Conservation (phyloP, 1,140 invertebrate genomes). For the Diorhabda carinulata region DNA sequence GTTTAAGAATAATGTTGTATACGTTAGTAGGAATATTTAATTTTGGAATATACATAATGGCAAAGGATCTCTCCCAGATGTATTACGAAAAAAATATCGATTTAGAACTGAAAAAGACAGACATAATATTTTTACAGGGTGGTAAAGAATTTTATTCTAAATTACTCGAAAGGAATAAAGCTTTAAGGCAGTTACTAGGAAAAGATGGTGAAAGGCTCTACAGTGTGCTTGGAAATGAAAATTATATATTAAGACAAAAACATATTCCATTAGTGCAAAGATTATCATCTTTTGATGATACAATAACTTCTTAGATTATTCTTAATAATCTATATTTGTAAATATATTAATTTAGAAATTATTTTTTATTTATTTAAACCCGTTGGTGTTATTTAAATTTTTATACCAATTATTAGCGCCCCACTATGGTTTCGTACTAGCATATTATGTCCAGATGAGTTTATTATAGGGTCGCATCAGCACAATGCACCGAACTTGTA, state of each 20-base stretch:
- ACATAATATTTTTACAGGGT: constrained; percentile 61
- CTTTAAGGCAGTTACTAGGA: constrained; percentile 63
- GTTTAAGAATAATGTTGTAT: constrained; percentile 55
- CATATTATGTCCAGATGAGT: no score
- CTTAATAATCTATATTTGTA: no score
- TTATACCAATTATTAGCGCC: no score
- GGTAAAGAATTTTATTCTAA: constrained; percentile 74
- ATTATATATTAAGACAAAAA: constrained; percentile 59
- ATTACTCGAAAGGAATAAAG: constrained; percentile 66
- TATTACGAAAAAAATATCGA: constrained; percentile 61
- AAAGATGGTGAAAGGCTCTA: constrained; percentile 55
- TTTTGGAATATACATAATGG: constrained; percentile 57
- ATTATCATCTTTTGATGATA: constrained; percentile 58
- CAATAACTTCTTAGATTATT: no score
- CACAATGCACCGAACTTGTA: no score
- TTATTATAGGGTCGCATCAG: no score
- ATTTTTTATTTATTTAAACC: no score
- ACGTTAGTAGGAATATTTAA: constrained; percentile 55
- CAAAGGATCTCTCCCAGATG: constrained; percentile 60
- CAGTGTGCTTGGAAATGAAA: constrained; percentile 66
- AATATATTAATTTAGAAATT: no score
- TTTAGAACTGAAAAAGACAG: constrained; percentile 55
- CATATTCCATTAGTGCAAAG: constrained; percentile 59
- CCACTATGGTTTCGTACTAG: no score
- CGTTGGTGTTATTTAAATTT: no score